These are phyloP conservation scores for Halictus ligatus DNA, from an alignment of 2,888 invertebrate species.

Conservation along the genomic window DNA sequence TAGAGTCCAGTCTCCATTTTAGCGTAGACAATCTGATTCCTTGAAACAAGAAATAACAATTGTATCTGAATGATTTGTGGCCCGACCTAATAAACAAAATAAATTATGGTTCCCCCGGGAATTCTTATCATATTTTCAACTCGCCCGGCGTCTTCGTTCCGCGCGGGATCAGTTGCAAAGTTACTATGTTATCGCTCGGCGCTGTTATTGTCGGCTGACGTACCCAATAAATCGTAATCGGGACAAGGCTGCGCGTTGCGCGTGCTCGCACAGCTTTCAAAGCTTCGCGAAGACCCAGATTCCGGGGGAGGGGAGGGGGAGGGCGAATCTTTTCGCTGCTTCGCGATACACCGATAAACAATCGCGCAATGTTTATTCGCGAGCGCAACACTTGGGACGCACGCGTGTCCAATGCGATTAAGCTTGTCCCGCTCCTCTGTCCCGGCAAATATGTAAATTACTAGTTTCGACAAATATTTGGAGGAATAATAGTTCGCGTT, in stretches of 20 bases:
- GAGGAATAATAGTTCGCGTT: not conserved
- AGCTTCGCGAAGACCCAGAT: slow-evolving; percentile 4
- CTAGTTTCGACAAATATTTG: slow-evolving; percentile 25
- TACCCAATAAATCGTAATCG: slow-evolving; percentile 53
- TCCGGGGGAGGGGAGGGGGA: too few relatives aligned
- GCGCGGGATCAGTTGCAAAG: slow-evolving; percentile 18
- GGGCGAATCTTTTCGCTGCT: not conserved
- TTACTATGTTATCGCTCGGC: slow-evolving; percentile 18
- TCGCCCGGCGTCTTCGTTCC: not conserved
- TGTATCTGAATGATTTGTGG: too few relatives aligned
- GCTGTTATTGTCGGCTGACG: slow-evolving; percentile 32
- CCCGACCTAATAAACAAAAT: too few relatives aligned
- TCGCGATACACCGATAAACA: not conserved
- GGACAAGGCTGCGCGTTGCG: slow-evolving; percentile 20
- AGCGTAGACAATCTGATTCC: too few relatives aligned
- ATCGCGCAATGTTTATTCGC: not conserved
- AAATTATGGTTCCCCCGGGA: too few relatives aligned
- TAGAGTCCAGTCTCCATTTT: too few relatives aligned
- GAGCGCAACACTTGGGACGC: not conserved
- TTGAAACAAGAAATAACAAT: too few relatives aligned
- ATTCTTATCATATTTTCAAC: not conserved
- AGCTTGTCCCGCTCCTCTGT: not conserved
- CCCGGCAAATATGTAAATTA: not conserved
- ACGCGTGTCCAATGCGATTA: not conserved
- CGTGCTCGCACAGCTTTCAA: not conserved